Conservation (phyloP, 2,797 vertebrate species). For the Alectoris magna region DNA sequence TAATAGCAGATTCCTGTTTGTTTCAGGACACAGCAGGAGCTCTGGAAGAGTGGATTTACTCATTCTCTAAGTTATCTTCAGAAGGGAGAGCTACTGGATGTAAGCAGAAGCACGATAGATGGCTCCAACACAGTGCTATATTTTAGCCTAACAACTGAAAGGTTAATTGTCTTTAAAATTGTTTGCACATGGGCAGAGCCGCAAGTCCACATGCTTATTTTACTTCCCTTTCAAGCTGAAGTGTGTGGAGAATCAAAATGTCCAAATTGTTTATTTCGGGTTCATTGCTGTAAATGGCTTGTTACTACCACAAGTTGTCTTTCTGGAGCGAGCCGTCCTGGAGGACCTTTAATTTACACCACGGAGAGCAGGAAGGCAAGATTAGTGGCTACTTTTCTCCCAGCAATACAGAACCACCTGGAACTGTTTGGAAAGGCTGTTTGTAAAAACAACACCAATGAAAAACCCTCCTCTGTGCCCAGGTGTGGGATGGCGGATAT, state of each 20-base stretch:
- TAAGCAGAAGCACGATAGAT: neutral
- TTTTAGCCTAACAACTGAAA: neutral
- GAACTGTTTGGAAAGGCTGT: neutral
- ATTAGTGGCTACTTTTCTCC: neutral
- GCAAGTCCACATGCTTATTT: neutral
- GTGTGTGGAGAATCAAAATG: neutral
- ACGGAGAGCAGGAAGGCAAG: fast-evolving
- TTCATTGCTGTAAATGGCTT: neutral
- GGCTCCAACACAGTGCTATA: neutral
- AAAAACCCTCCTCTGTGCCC: neutral
- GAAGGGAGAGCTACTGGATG: neutral
- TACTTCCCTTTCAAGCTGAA: neutral
- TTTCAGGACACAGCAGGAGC: neutral
- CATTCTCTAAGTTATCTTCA: neutral
- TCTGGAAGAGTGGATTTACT: slow-evolving; percentile 5
- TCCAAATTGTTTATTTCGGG: neutral
- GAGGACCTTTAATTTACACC: neutral
- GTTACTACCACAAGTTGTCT: neutral
- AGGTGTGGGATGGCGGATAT: neutral
- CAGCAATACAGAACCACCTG: fast-evolving
- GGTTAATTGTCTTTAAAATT: slow-evolving; percentile 11
- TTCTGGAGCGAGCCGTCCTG: neutral
- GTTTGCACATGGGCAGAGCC: slow-evolving; percentile 2
- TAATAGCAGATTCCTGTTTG: neutral
- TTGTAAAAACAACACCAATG: neutral